Evolutionary conservation across 2,888 invertebrate genomes (phyloP).

Genomic region (Noctua comes): DNA sequence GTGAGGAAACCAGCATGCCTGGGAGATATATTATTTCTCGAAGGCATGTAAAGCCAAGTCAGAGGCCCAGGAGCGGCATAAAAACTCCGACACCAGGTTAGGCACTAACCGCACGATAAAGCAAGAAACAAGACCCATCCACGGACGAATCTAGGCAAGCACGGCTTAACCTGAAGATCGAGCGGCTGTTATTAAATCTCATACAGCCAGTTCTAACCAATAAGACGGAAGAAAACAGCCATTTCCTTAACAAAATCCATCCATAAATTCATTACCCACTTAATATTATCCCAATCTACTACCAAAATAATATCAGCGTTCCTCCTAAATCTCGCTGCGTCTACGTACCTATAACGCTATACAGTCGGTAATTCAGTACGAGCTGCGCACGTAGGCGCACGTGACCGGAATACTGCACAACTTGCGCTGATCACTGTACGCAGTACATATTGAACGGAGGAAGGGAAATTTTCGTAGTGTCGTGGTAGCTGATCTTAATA

Average conservation of each 20-base stretch:
- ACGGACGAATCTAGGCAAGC: background rate
- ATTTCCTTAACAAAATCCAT: background rate
- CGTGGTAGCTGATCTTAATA: conserved; percentile 57
- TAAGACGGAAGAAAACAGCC: background rate
- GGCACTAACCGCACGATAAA: too few species aligned
- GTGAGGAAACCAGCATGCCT: too few species aligned
- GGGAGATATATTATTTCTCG: too few species aligned
- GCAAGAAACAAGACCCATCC: too few species aligned
- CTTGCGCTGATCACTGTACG: conserved; percentile 64
- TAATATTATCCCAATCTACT: conserved; percentile 43
- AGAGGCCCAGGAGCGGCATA: too few species aligned
- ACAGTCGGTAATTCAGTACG: conserved; percentile 63
- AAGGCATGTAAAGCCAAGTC: too few species aligned
- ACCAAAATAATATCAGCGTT: conserved; percentile 59
- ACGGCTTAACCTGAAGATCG: background rate
- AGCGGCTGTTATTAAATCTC: background rate
- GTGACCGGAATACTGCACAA: conserved; percentile 68
- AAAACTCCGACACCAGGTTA: too few species aligned
- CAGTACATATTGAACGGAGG: conserved; percentile 61
- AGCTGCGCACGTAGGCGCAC: conserved; percentile 68
- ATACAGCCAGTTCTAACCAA: background rate
- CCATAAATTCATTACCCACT: conserved; percentile 43
- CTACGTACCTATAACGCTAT: conserved; percentile 35
- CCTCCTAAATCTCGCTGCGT: conserved; percentile 51
- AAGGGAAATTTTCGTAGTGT: conserved; percentile 52